Conservation (phyloP, 2,888 invertebrate species). For the Agrotis exclamationis region DNA sequence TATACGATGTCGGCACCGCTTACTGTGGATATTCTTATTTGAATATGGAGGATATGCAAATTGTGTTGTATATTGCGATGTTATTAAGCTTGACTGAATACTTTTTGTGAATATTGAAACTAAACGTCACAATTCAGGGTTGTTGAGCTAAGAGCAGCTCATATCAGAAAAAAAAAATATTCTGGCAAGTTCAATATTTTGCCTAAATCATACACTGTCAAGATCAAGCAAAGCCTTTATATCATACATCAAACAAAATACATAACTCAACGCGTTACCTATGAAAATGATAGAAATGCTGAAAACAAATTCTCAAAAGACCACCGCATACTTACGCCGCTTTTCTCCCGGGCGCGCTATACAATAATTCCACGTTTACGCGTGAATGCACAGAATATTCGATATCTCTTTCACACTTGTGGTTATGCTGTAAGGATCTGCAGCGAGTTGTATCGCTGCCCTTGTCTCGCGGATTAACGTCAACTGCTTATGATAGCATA, state of each 20-base stretch:
- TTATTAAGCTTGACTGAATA: constrained; percentile 8
- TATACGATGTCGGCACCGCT: constrained; percentile 50
- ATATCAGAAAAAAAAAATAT: not conserved
- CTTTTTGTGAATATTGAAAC: not conserved
- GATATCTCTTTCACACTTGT: constrained; percentile 86
- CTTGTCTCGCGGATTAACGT: constrained; percentile 86
- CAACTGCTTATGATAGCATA: constrained; percentile 86
- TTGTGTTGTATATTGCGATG: constrained; percentile 17
- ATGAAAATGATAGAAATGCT: constrained; percentile 4
- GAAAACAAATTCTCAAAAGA: constrained; percentile 46
- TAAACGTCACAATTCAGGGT: not conserved
- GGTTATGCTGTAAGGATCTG: constrained; percentile 78
- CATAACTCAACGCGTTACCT: constrained; percentile 2
- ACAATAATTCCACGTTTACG: constrained; percentile 88
- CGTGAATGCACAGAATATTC: constrained; percentile 89
- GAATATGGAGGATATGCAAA: constrained; percentile 59
- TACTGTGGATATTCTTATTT: constrained; percentile 43
- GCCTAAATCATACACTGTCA: not conserved
- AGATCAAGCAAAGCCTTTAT: not conserved
- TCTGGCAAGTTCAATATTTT: not conserved
- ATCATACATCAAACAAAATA: constrained; percentile 13
- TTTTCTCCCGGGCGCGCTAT: constrained; percentile 73
- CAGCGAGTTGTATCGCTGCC: constrained; percentile 80
- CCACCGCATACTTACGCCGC: constrained; percentile 76
- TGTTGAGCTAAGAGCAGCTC: no score